Percentiles rank a stretch among this genome's conserved stretches.
Conservation (phyloP, 2,113 vertebrate species). For the Lamprotornis superbus region DNA sequence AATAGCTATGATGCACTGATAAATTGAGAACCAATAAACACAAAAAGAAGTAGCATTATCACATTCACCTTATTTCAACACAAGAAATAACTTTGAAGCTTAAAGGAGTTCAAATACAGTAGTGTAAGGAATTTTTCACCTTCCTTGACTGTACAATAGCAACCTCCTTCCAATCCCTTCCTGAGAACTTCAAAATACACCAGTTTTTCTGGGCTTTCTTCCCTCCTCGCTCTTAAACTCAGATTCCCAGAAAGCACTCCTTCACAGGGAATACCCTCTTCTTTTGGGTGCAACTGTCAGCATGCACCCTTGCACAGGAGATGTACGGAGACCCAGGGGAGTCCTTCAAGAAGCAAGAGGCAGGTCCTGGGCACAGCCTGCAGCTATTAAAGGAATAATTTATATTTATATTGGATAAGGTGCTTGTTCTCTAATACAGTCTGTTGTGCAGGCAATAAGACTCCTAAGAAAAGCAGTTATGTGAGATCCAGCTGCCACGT, state of each 20-base stretch:
- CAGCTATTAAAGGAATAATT: background rate
- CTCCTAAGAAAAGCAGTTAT: background rate
- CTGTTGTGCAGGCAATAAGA: background rate
- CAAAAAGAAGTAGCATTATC: background rate
- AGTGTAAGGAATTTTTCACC: background rate
- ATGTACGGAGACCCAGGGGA: background rate
- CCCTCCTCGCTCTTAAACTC: background rate
- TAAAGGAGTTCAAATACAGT: background rate
- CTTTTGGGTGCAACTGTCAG: background rate
- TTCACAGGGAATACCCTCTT: background rate
- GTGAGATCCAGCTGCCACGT: fast-evolving
- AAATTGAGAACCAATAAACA: background rate
- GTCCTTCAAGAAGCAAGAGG: background rate
- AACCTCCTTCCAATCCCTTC: background rate
- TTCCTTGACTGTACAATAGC: background rate
- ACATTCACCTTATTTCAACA: background rate
- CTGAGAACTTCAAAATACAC: background rate
- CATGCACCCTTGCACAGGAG: background rate
- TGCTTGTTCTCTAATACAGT: background rate
- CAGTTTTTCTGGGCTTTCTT: background rate
- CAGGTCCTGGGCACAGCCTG: background rate
- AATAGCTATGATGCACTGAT: background rate
- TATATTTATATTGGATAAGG: background rate
- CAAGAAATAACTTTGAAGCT: background rate
- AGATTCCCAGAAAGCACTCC: background rate